Percentiles rank a stretch among this genome's conserved stretches.
phyloP scores from a whole-genome alignment of 30 jellyfish, hydroid and myxozoan genomes.

The Turritopsis rubra region DNA sequence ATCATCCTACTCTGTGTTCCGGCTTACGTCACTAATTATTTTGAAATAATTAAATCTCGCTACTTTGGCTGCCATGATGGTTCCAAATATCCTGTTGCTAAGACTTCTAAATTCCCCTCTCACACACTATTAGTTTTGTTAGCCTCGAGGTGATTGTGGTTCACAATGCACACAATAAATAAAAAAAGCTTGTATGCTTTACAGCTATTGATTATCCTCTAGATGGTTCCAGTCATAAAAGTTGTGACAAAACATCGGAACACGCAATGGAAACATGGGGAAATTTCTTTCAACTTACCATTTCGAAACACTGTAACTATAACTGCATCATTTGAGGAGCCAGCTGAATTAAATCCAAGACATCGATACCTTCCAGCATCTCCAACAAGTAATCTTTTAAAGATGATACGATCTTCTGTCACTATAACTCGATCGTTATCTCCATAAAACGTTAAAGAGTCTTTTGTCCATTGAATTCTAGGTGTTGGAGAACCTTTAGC shows the following conservation, averaged over 20 bases:
- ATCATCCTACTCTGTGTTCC: background rate
- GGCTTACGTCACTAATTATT: too few species aligned
- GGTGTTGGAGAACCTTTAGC: background rate
- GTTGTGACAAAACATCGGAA: background rate
- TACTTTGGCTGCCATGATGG: too few species aligned
- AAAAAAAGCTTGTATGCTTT: too few species aligned
- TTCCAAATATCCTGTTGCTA: too few species aligned
- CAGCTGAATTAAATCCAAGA: constrained; percentile 11
- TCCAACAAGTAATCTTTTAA: constrained; percentile 8
- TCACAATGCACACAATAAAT: too few species aligned
- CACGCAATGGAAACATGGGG: too few species aligned
- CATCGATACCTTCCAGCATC: constrained; percentile 4
- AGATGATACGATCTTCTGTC: background rate
- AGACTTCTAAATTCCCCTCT: too few species aligned
- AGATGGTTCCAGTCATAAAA: background rate
- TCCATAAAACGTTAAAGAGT: background rate
- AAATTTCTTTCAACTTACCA: too few species aligned
- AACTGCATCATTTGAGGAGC: background rate
- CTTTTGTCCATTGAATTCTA: background rate
- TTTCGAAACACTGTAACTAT: background rate
- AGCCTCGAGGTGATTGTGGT: too few species aligned
- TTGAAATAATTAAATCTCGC: too few species aligned
- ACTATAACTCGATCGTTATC: constrained; percentile 1
- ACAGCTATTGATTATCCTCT: too few species aligned
- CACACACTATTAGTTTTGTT: too few species aligned